Evolutionary conservation across 2,797 vertebrate genomes (phyloP).

Genomic region (Anguilla pacifica): DNA sequence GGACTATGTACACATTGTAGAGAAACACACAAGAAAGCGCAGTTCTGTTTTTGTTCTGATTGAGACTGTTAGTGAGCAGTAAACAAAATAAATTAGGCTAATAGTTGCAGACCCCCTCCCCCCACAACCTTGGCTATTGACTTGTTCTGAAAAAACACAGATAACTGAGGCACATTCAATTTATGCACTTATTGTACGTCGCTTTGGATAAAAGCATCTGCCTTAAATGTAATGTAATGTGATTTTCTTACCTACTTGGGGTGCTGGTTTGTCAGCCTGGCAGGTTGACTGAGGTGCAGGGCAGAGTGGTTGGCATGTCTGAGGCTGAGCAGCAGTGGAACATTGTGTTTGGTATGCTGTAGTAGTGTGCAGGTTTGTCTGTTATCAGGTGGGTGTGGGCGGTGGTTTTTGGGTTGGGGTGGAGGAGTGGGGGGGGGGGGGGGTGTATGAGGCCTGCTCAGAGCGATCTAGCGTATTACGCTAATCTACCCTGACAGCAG

Average conservation of each 20-base stretch:
- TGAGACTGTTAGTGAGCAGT: not conserved
- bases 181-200: too few relatives aligned
- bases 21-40: not conserved
- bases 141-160: not conserved
- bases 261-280: constrained; percentile 19
- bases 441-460: constrained; percentile 47
- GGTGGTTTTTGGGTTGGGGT: constrained; percentile 35
- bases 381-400: constrained; percentile 52
- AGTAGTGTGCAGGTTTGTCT: constrained; percentile 43
- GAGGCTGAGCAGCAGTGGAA: constrained; percentile 18
- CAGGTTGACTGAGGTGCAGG: not conserved
- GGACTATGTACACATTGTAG: not conserved
- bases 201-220: too few relatives aligned
- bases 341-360: constrained; percentile 12
- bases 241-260: constrained; percentile 53
- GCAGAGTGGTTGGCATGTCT: not conserved
- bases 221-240: too few relatives aligned
- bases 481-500: constrained; percentile 42
- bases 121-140: too few relatives aligned
- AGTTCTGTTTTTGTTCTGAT: not conserved
- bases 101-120: too few relatives aligned
- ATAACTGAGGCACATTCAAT: not conserved
- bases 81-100: not conserved
- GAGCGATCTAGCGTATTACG: constrained; percentile 43
- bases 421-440: not conserved